Conservation (phyloP, 2,888 invertebrate genomes). For the Caenorhabditis parvicauda region DNA sequence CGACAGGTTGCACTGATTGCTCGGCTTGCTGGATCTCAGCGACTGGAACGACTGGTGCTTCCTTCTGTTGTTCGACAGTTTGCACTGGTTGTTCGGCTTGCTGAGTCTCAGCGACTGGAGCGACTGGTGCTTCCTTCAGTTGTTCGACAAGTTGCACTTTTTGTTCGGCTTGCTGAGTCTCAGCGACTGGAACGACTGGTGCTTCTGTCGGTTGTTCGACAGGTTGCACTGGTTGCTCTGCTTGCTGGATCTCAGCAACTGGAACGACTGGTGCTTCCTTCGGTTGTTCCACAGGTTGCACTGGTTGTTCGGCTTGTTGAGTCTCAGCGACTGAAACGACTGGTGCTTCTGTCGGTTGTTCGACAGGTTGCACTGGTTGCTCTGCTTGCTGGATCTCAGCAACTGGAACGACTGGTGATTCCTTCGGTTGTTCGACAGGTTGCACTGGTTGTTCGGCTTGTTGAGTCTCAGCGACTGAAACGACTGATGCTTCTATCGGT, state of each 20-base stretch:
- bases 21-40: background rate
- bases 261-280: too few relatives aligned
- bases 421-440: background rate
- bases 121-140: background rate
- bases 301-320: constrained; percentile 1
- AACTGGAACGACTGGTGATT: background rate
- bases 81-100: constrained; percentile 3
- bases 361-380: background rate
- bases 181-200: constrained; percentile 3
- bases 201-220: constrained; percentile 8
- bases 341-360: too few relatives aligned
- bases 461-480: constrained; percentile 8
- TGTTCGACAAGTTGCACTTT: background rate
- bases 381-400: background rate
- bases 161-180: constrained; percentile 6
- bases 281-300: background rate
- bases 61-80: constrained; percentile 5
- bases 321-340: constrained; percentile 1
- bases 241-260: constrained; percentile 2
- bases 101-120: background rate
- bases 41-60: constrained; percentile 1
- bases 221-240: constrained; percentile 3
- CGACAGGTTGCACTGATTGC: background rate
- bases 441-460: background rate
- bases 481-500: too few relatives aligned